Evolutionary conservation across 1,140 invertebrate genomes (phyloP).

Genomic region (Lepidurus arcticus): DNA sequence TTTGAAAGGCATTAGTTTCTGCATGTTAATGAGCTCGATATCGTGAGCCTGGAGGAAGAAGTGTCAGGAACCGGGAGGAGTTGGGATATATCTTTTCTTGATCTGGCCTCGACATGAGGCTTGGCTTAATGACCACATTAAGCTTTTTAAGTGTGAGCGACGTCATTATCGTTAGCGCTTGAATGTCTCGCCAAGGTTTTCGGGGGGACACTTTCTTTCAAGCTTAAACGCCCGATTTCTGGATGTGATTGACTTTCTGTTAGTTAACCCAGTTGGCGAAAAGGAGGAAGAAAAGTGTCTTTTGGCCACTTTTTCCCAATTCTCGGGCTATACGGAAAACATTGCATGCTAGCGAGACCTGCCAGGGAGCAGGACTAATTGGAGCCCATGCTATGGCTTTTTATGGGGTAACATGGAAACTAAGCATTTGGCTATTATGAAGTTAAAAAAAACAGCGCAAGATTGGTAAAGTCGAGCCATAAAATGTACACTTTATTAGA

Average conservation of each 20-base stretch:
- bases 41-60: background rate
- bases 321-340: background rate
- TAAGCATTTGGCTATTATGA: background rate
- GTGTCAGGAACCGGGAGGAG: constrained; percentile 2
- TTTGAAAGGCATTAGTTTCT: constrained; percentile 6
- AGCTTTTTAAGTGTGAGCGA: constrained; percentile 6
- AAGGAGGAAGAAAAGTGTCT: background rate
- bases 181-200: background rate
- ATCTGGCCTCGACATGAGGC: constrained; percentile 20
- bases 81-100: constrained; percentile 15
- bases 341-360: background rate
- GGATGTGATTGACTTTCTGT: background rate
- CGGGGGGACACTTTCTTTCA: background rate
- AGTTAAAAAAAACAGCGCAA: background rate
- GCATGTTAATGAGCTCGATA: constrained; percentile 19
- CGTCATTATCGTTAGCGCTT: constrained; percentile 18
- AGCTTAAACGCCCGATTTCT: constrained; percentile 1
- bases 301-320: background rate
- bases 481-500: background rate
- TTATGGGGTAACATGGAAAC: background rate
- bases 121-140: constrained; percentile 17
- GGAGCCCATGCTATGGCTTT: background rate
- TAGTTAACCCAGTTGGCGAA: background rate
- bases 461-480: background rate
- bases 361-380: constrained; percentile 8